Percentiles rank a stretch among this genome's conserved stretches.
These are phyloP conservation scores for Dorcus hopei DNA, from an alignment of 2,888 invertebrate species.

Conservation along the genomic window DNA sequence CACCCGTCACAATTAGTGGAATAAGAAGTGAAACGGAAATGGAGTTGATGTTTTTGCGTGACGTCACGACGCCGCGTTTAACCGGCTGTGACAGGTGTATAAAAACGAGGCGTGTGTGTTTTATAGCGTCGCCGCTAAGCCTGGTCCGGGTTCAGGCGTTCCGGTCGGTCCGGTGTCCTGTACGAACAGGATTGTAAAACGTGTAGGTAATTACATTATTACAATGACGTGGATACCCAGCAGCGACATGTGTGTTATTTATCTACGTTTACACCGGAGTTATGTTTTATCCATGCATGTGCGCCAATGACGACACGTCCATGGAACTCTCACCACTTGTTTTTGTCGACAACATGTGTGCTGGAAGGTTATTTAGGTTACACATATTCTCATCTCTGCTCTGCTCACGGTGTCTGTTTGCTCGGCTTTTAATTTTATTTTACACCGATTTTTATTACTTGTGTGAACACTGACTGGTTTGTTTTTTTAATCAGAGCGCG, in stretches of 20 bases:
- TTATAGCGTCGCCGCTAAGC: not conserved
- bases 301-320: constrained; percentile 9
- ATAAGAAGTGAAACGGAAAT: constrained; percentile 25
- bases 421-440: constrained; percentile 1
- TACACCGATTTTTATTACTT: not conserved
- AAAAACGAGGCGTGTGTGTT: constrained; percentile 4
- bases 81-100: constrained; percentile 1
- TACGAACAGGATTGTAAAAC: not conserved
- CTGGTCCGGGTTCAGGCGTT: not conserved
- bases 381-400: not conserved
- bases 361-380: constrained; percentile 17
- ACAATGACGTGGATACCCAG: constrained; percentile 5
- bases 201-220: constrained; percentile 11
- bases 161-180: not conserved
- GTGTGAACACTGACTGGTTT: not conserved
- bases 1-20: constrained; percentile 20
- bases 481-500: not conserved
- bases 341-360: constrained; percentile 16
- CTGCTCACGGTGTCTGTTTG: not conserved
- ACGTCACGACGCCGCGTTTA: constrained; percentile 8
- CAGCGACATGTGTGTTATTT: constrained; percentile 3
- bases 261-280: constrained; percentile 2
- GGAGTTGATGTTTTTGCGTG: constrained; percentile 21
- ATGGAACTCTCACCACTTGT: constrained; percentile 19
- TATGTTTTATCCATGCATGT: constrained; percentile 3